Conservation (phyloP, 2,797 vertebrate genomes). For the Eidolon dupreanum region DNA sequence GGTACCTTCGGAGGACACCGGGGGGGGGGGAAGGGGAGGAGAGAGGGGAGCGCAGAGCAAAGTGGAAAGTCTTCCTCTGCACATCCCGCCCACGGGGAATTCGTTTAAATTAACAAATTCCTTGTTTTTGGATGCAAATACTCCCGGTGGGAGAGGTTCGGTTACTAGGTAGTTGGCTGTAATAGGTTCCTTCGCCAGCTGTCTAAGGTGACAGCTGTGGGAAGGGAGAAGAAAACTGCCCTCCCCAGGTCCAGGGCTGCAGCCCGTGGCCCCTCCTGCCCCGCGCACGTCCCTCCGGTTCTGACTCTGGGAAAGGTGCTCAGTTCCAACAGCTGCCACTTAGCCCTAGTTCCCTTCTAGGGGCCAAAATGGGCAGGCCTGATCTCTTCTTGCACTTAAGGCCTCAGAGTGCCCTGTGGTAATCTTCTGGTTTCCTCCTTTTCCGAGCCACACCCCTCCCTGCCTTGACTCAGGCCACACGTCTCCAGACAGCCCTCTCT, state of each 20-base stretch:
- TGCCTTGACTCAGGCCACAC: neutral
- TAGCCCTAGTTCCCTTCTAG: rapidly evolving
- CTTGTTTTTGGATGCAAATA: neutral
- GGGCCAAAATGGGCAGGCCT: neutral
- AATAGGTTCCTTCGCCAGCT: neutral
- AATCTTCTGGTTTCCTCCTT: neutral
- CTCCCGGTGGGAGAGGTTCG: neutral
- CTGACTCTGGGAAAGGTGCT: neutral
- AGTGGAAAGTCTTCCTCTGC: neutral
- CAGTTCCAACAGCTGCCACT: too few species aligned
- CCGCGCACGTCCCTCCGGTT: neutral
- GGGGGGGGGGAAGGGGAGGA: too few species aligned
- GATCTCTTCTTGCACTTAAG: neutral
- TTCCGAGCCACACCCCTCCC: neutral
- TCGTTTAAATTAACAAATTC: neutral
- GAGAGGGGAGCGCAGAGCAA: too few species aligned
- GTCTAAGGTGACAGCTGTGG: neutral
- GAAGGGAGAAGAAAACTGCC: neutral
- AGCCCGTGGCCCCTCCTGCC: rapidly evolving
- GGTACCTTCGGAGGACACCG: rapidly evolving
- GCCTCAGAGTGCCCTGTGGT: neutral
- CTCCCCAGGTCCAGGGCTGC: rapidly evolving
- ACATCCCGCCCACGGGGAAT: rapidly evolving
- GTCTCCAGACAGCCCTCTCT: neutral
- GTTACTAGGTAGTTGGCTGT: neutral